Base-by-base conservation (phyloP, 2,797 vertebrate genomes). In the Sebastes baramenuke region DNA sequence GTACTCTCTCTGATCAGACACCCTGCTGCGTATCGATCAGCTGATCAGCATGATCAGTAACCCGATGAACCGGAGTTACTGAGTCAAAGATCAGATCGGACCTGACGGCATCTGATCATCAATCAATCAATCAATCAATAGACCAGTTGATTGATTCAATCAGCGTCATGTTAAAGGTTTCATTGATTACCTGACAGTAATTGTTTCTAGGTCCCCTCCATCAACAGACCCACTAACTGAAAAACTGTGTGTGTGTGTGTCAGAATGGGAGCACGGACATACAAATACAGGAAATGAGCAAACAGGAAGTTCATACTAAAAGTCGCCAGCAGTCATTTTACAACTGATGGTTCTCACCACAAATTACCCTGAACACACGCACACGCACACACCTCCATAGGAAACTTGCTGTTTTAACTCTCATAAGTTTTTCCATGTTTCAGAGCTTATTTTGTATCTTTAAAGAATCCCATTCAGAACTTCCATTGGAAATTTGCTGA, bases 1-100 rank as follows among this genome's bases (percentile, higher is more conserved):
- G 55, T 22, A 22, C 32, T 36, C 67, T 42, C 32, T 36, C 75
- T 42, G 75, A 71, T 78, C 76, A 46, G 49, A 70, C 46, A 14
- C 16, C 59, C 46, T 42, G 30, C 24, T 24, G 42, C 4, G 6
- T 3, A 71, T 71, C 4, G 34, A 75, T 42, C 54, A 22, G 32
- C 18, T 29, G 46, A 66, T 72, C 67, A 34, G 42, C 42, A 0
- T 46, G 42, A 46, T 46, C 38, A 42, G 38, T 42, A 42, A 42
- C 42, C 42, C 42, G 14, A 46, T 46, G 42, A 46, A 46, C 42
- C 14, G 42, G 42, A 46, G 42, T 46, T 46, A 46, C 42, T 46
- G 42, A 46, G 14, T 46, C 14, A 46, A 46, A 46, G 42, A 46
- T 46, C 42, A 16, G 42, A 46, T 46, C 6, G 0, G 1, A 46